Conservation (phyloP, 35 echinoderm and acorn worm genomes). For the Heliocidaris erythrogramma region DNA sequence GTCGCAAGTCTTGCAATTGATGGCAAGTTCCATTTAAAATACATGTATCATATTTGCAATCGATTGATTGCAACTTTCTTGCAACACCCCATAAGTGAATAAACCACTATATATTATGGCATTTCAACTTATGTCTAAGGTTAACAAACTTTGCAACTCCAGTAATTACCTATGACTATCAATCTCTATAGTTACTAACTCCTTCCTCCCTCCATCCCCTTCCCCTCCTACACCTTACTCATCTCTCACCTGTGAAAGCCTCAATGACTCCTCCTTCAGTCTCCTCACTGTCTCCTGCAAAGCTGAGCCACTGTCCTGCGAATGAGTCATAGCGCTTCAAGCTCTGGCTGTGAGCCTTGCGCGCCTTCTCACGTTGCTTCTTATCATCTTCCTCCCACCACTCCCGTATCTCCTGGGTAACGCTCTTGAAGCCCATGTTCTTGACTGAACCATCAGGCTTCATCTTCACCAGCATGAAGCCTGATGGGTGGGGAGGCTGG, state of each 20-base stretch:
- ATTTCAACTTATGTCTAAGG: too few relatives aligned
- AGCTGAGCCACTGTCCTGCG: constrained; percentile 89
- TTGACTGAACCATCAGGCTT: constrained; percentile 60
- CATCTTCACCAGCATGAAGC: constrained; percentile 87
- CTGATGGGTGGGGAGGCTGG: constrained; percentile 71
- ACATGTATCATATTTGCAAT: too few relatives aligned
- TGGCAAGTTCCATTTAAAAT: too few relatives aligned
- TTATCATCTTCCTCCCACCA: constrained; percentile 92
- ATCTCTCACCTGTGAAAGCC: constrained; percentile 64
- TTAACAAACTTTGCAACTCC: too few relatives aligned
- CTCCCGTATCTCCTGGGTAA: constrained; percentile 70
- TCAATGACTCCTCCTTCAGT: constrained; percentile 55
- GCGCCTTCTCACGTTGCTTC: constrained; percentile 58
- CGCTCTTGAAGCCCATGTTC: constrained; percentile 63
- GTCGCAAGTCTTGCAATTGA: too few relatives aligned
- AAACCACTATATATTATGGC: too few relatives aligned
- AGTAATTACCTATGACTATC: too few relatives aligned
- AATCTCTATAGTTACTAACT: too few relatives aligned
- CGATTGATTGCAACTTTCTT: too few relatives aligned
- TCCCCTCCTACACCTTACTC: background rate
- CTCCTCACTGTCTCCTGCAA: constrained; percentile 59
- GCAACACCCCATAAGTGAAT: too few relatives aligned
- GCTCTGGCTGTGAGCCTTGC: constrained; percentile 73
- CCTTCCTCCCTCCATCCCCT: background rate
- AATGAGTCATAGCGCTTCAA: constrained; percentile 72